phyloP scores from a whole-genome alignment of 2,113 vertebrate species.

The Xiphophorus hellerii region DNA sequence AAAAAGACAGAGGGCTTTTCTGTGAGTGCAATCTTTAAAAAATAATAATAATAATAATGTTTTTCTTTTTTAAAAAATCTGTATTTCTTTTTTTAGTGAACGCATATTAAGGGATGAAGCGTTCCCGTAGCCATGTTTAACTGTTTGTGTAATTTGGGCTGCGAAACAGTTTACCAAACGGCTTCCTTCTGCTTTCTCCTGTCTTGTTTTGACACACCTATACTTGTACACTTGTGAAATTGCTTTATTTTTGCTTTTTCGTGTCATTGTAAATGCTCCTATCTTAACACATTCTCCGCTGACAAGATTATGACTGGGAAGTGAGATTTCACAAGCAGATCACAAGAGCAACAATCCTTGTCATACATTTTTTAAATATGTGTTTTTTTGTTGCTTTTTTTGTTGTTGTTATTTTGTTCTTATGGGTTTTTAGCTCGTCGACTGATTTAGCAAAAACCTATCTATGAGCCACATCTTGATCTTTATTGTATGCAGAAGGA shows the following conservation, averaged over 20 bases:
- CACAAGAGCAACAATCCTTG: not conserved
- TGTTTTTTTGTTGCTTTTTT: not conserved
- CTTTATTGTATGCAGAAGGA: no score
- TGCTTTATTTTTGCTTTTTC: not conserved
- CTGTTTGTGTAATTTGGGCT: not conserved
- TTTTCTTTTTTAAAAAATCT: not conserved
- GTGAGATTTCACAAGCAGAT: not conserved
- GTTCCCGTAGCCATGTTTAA: no score
- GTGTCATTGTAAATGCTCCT: conserved; percentile 8
- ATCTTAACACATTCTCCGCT: not conserved
- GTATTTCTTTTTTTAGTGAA: not conserved
- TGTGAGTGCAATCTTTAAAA: not conserved
- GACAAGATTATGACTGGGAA: conserved; percentile 1
- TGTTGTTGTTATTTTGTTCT: not conserved
- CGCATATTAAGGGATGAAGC: not conserved
- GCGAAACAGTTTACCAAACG: not conserved
- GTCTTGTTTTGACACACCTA: conserved; percentile 13
- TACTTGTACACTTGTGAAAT: conserved; percentile 31
- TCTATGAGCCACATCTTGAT: no score
- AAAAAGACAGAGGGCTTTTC: not conserved
- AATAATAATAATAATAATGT: no score
- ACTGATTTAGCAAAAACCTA: no score
- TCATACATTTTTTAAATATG: not conserved
- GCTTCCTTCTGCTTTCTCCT: conserved; percentile 30
- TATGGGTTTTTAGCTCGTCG: not conserved